A percentile compares a stretch with the other conserved stretches of the same genome.
phyloP scores from a whole-genome alignment of 2,797 vertebrate species.

The Tokudaia tokunoshimensis region DNA sequence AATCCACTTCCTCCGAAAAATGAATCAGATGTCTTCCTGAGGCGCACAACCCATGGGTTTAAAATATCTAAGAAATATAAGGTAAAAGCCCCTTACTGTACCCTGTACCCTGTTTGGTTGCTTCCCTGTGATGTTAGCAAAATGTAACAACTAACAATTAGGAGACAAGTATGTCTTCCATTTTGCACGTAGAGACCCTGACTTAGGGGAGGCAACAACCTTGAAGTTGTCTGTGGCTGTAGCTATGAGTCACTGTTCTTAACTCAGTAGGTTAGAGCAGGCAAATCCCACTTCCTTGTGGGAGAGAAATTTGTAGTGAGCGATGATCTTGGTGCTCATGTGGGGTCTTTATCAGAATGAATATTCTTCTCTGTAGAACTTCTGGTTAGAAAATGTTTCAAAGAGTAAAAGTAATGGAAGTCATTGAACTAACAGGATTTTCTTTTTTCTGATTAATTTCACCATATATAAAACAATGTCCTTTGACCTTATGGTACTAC shows the following conservation, averaged over 20 bases:
- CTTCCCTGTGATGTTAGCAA: not conserved
- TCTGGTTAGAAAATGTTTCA: constrained; percentile 20
- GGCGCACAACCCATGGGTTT: constrained; percentile 92
- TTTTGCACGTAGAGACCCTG: constrained; percentile 37
- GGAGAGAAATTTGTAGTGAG: not conserved
- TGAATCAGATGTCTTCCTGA: constrained; percentile 89
- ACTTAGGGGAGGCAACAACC: not conserved
- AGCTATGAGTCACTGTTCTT: constrained; percentile 34
- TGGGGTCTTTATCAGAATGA: not conserved
- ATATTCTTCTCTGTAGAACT: not conserved
- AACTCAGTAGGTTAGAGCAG: not conserved
- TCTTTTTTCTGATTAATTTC: constrained; percentile 10
- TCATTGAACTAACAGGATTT: constrained; percentile 31
- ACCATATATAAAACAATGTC: not conserved
- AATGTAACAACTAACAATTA: not conserved
- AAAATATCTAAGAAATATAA: constrained; percentile 96
- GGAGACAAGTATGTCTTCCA: not conserved
- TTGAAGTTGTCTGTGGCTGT: not conserved
- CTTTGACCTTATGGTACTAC: not conserved
- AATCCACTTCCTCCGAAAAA: constrained; percentile 92
- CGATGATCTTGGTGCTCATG: not conserved
- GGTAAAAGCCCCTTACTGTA: constrained; percentile 86
- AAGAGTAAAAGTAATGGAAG: constrained; percentile 21
- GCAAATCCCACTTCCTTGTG: not conserved
- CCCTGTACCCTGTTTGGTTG: constrained; percentile 20